phyloP scores from a whole-genome alignment of 2,797 vertebrate species.

The Coracias cyanogaster region DNA sequence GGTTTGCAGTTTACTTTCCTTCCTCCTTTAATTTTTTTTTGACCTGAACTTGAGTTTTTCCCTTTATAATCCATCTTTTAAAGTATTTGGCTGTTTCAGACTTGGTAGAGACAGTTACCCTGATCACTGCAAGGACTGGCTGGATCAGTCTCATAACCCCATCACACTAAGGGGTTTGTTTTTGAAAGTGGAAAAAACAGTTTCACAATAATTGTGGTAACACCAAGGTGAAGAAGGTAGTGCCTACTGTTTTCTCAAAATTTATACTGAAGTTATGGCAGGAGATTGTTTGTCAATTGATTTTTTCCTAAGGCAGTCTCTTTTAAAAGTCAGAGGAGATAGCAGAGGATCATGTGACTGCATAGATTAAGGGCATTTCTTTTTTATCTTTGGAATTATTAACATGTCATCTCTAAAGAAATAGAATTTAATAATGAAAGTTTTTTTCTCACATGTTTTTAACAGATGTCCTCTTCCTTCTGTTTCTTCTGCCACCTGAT shows the following conservation, averaged over 20 bases:
- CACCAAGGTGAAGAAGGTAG: neutral
- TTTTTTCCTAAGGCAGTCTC: neutral
- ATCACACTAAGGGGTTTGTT: neutral
- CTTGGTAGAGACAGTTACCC: no score
- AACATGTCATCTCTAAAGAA: neutral
- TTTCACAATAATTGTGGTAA: neutral
- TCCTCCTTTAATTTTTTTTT: no score
- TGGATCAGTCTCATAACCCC: no score
- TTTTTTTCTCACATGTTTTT: neutral
- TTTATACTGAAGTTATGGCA: neutral
- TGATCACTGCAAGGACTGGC: no score
- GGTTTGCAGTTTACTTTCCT: no score
- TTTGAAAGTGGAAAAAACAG: neutral
- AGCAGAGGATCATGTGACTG: neutral
- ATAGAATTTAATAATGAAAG: neutral
- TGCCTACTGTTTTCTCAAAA: neutral
- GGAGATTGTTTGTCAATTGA: neutral
- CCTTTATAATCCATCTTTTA: no score
- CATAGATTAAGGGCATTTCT: neutral
- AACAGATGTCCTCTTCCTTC: neutral
- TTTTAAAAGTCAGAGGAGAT: neutral
- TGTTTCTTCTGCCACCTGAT: neutral
- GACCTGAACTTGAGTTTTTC: no score
- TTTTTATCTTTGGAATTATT: neutral
- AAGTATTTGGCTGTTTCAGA: no score